phyloP scores from a whole-genome alignment of 2,797 vertebrate species.

The Halcyon leucocephala region DNA sequence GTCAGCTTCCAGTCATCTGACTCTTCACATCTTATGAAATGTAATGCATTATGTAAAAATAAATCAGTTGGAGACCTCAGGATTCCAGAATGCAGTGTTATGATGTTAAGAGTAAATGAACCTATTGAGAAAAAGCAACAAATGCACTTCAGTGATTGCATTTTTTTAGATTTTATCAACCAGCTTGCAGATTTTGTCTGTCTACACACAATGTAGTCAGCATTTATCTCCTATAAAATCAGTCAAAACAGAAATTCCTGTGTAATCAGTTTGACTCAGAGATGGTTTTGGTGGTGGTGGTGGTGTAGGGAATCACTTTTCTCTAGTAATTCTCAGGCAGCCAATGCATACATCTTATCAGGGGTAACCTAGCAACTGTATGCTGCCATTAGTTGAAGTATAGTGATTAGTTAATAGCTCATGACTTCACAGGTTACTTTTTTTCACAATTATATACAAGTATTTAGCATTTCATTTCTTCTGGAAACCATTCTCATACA shows the following conservation, averaged over 20 bases:
- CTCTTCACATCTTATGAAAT: constrained; percentile 18
- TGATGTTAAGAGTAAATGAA: constrained; percentile 33
- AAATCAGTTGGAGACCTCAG: neutral
- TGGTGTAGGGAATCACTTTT: constrained; percentile 28
- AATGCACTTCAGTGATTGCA: neutral
- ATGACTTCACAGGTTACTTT: constrained; percentile 46
- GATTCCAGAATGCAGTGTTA: neutral
- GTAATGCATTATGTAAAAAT: constrained; percentile 25
- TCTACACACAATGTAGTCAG: constrained; percentile 43
- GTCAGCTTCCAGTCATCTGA: neutral
- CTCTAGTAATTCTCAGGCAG: constrained; percentile 14
- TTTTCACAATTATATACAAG: constrained; percentile 18
- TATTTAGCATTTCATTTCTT: constrained; percentile 58
- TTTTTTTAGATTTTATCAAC: constrained; percentile 47
- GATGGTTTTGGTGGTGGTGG: neutral
- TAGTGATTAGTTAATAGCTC: constrained; percentile 51
- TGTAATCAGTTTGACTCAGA: constrained; percentile 52
- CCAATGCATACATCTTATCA: constrained; percentile 1
- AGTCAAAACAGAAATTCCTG: constrained; percentile 59
- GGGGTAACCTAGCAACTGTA: constrained; percentile 53
- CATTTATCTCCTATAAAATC: constrained; percentile 52
- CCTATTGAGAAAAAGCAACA: constrained; percentile 32
- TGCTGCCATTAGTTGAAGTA: constrained; percentile 13
- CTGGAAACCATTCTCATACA: neutral
- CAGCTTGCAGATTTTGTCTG: neutral